phyloP scores from a whole-genome alignment of 2,113 vertebrate species.

The Paracyprichromis sp. region DNA sequence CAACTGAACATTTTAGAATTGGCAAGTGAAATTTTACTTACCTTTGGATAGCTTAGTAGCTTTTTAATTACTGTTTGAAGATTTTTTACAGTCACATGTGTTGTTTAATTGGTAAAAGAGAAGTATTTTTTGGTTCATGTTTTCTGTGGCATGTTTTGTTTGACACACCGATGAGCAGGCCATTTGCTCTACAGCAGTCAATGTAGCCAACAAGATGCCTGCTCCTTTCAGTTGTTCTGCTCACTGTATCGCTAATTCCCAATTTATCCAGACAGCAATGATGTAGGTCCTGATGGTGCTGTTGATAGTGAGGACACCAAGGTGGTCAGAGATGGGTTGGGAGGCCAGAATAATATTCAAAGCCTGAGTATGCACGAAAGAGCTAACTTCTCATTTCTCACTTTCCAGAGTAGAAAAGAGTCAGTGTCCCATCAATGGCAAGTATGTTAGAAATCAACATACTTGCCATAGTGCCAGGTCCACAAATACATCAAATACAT shows the following conservation, averaged over 20 bases:
- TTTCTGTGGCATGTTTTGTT: neutral
- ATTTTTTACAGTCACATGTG: neutral
- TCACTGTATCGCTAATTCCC: neutral
- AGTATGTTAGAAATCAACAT: no score
- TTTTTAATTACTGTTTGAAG: neutral
- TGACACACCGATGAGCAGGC: neutral
- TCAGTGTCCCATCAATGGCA: no score
- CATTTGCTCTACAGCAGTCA: neutral
- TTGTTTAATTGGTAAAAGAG: no score
- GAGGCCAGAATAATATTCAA: no score
- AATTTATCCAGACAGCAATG: neutral
- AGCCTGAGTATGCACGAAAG: no score
- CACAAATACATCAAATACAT: no score
- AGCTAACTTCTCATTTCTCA: no score
- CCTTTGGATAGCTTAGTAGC: neutral
- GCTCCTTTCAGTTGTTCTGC: neutral
- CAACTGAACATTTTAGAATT: neutral
- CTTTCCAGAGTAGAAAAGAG: no score
- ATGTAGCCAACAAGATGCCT: neutral
- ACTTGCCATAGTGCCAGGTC: no score
- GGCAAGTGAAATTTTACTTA: neutral
- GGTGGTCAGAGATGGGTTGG: neutral
- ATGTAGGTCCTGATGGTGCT: neutral
- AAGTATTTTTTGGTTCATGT: neutral
- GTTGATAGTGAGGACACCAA: neutral